Evolutionary conservation across 2,113 vertebrate species (phyloP).

Genomic region (Motacilla tschutschensis): DNA sequence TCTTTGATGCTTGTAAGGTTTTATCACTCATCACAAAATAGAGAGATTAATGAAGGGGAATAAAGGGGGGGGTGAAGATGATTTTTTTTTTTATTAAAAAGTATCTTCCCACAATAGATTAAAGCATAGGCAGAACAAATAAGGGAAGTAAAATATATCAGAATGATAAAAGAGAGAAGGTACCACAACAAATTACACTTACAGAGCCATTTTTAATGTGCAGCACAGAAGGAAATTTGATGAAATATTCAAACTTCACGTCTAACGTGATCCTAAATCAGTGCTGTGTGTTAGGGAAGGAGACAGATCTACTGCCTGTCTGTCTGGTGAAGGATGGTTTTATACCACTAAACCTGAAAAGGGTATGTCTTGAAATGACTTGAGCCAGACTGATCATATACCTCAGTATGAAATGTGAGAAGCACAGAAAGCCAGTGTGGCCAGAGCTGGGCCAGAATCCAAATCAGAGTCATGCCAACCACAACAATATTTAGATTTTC

Average conservation of each 20-base stretch:
- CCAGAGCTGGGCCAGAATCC: not conserved
- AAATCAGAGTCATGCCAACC: conserved; percentile 7
- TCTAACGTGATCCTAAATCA: not conserved
- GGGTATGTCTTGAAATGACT: not conserved
- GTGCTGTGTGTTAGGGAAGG: not conserved
- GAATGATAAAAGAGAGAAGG: not conserved
- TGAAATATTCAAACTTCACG: conserved; percentile 31
- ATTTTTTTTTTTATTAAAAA: not conserved
- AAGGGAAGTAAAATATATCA: not conserved
- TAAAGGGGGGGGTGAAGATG: fast-evolving
- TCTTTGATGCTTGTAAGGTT: conserved; percentile 5
- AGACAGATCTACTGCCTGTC: not conserved
- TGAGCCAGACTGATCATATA: not conserved
- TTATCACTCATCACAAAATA: not conserved
- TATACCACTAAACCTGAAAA: not conserved
- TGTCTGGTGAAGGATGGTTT: not conserved
- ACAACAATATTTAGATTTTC: conserved; percentile 31
- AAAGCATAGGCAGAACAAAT: not conserved
- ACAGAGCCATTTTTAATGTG: not conserved
- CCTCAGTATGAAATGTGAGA: not conserved
- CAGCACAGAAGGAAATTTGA: not conserved
- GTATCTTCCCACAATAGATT: not conserved
- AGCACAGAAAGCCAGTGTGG: not conserved
- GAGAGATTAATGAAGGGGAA: not conserved
- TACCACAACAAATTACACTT: not conserved